Percentiles rank a stretch among this genome's conserved stretches.
These are phyloP conservation scores for Peromyscus leucopus DNA, from an alignment of 2,113 vertebrate genomes.

Conservation along the genomic window DNA sequence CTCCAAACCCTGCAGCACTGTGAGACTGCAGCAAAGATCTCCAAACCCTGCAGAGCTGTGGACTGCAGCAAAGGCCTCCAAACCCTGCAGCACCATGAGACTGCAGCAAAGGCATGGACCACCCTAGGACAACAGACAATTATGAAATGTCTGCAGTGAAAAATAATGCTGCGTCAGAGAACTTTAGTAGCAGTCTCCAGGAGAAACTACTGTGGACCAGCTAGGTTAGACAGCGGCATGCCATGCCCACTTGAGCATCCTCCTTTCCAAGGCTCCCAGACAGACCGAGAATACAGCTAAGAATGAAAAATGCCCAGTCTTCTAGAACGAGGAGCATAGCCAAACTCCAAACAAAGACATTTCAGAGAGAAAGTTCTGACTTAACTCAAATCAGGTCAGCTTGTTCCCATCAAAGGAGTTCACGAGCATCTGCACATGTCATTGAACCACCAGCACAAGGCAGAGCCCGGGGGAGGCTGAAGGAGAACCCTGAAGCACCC, in stretches of 20 bases:
- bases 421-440: neutral
- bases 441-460: neutral
- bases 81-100: neutral
- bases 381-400: slow-evolving; percentile 4
- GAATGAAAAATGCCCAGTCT: neutral
- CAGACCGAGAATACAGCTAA: neutral
- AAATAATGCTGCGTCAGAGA: neutral
- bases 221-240: neutral
- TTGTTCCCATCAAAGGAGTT: neutral
- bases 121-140: neutral
- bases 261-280: neutral
- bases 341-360: neutral
- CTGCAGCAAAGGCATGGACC: neutral
- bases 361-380: neutral
- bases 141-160: neutral
- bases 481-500: neutral
- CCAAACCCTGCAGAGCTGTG: no score
- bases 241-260: neutral
- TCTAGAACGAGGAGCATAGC: neutral
- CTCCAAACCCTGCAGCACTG: no score
- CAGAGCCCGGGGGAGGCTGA: neutral
- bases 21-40: neutral
- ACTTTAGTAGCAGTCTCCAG: neutral
- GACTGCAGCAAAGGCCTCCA: neutral
- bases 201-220: neutral